phyloP scores from a whole-genome alignment of 1,140 invertebrate genomes.

The Oppia nitens region DNA sequence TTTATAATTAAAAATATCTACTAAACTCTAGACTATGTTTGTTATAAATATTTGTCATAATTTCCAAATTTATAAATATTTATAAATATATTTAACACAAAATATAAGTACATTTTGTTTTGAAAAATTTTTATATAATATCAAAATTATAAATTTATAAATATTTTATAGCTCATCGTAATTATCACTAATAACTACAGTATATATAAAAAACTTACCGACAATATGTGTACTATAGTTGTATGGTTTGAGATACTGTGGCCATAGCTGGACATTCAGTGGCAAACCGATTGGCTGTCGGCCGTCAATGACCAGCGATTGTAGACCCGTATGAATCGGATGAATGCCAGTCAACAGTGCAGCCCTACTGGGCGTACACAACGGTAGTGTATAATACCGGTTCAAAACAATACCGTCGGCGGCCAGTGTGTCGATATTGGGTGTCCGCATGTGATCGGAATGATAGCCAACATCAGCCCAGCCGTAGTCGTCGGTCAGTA shows the following conservation, averaged over 20 bases:
- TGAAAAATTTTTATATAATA: no score
- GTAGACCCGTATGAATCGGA: slow-evolving; percentile 60
- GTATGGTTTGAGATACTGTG: slow-evolving; percentile 45
- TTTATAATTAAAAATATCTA: no score
- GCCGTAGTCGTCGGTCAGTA: slow-evolving; percentile 30
- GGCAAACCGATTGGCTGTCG: slow-evolving; percentile 53
- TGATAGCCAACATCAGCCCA: slow-evolving; percentile 80
- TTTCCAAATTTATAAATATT: no score
- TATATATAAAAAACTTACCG: no score
- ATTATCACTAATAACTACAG: no score
- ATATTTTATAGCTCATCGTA: no score
- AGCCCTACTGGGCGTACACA: slow-evolving; percentile 56
- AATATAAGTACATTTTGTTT: no score
- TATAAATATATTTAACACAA: no score
- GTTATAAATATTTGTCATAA: no score
- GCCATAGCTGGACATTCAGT: slow-evolving; percentile 47
- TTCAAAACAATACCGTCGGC: slow-evolving; percentile 44
- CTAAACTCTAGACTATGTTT: no score
- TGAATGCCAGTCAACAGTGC: slow-evolving; percentile 73
- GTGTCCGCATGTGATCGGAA: slow-evolving; percentile 59
- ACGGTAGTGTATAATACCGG: slow-evolving; percentile 56
- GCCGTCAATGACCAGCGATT: slow-evolving; percentile 54
- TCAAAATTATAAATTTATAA: no score
- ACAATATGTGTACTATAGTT: slow-evolving; percentile 15
- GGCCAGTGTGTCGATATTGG: slow-evolving; percentile 64